Evolutionary conservation across 2,888 invertebrate genomes (phyloP).

Genomic region (Acholoe squamosa): DNA sequence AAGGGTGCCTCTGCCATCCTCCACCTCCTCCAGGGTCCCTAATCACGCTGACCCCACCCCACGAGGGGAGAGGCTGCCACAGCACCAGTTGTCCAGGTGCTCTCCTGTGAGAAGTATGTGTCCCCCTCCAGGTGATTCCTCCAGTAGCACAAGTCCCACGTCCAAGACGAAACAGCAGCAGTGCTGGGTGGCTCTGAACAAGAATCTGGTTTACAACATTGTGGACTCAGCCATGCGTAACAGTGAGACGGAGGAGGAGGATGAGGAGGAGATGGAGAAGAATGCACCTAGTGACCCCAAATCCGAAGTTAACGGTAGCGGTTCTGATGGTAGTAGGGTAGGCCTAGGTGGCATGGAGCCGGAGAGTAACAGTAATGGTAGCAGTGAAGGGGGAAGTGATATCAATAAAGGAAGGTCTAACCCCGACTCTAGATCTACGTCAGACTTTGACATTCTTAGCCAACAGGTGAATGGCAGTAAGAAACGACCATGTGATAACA

Average conservation of each 20-base stretch:
- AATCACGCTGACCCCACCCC: neutral
- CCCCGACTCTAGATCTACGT: neutral
- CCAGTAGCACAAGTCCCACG: neutral
- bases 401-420: neutral
- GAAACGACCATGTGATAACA: neutral
- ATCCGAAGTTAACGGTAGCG: neutral
- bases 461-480: neutral
- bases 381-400: neutral
- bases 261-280: neutral
- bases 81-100: neutral
- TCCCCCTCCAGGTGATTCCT: neutral
- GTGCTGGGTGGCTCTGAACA: conserved; percentile 56
- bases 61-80: neutral
- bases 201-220: conserved; percentile 20
- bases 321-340: neutral
- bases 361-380: neutral
- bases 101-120: neutral
- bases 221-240: conserved; percentile 55
- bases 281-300: neutral
- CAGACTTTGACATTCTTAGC: neutral
- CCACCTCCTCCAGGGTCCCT: neutral
- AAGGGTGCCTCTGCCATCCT: neutral
- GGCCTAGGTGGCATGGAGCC: neutral
- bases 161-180: conserved; percentile 44
- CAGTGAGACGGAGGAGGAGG: conserved; percentile 31